A percentile compares a stretch with the other conserved stretches of the same genome.
phyloP scores from a whole-genome alignment of 2,888 invertebrate species.

The Lordiphosa andalusiaca region DNA sequence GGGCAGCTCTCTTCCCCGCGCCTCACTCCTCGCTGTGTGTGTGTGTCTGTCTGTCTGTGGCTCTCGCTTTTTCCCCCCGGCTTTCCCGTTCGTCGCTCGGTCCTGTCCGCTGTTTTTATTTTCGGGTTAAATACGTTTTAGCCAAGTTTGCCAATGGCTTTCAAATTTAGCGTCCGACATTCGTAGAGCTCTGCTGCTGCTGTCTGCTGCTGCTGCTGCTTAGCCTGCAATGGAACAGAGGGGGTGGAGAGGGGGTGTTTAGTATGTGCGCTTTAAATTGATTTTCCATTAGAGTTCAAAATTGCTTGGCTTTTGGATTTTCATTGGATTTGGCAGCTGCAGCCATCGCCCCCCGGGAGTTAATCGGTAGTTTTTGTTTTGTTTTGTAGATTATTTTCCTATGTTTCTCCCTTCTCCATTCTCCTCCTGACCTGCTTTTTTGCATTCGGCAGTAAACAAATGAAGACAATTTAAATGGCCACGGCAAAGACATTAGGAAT shows the following conservation, averaged over 20 bases:
- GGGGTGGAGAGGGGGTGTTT: constrained; percentile 14
- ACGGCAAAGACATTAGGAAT: constrained; percentile 52
- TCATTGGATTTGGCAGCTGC: constrained; percentile 73
- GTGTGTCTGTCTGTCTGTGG: constrained; percentile 2
- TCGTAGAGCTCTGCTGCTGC: constrained; percentile 48
- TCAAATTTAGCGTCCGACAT: constrained; percentile 66
- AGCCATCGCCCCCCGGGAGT: constrained; percentile 44
- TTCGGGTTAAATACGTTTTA: constrained; percentile 68
- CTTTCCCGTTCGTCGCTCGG: constrained; percentile 14
- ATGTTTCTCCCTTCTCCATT: constrained; percentile 1
- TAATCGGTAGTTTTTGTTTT: constrained; percentile 62
- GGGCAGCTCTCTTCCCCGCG: constrained; percentile 17
- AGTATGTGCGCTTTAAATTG: constrained; percentile 65
- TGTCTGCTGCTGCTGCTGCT: too few relatives aligned
- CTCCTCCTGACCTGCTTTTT: constrained; percentile 24
- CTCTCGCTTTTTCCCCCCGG: constrained; percentile 3
- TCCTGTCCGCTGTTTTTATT: constrained; percentile 23
- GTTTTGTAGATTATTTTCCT: constrained; percentile 11
- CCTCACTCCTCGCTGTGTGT: constrained; percentile 8
- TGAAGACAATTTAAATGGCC: constrained; percentile 73
- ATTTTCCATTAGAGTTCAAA: constrained; percentile 75
- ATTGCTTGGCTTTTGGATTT: constrained; percentile 71
- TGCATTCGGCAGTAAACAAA: constrained; percentile 60
- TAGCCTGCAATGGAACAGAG: constrained; percentile 48
- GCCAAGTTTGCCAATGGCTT: constrained; percentile 69